Conservation (phyloP, 1,140 invertebrate species). For the Colletes latitarsis region DNA sequence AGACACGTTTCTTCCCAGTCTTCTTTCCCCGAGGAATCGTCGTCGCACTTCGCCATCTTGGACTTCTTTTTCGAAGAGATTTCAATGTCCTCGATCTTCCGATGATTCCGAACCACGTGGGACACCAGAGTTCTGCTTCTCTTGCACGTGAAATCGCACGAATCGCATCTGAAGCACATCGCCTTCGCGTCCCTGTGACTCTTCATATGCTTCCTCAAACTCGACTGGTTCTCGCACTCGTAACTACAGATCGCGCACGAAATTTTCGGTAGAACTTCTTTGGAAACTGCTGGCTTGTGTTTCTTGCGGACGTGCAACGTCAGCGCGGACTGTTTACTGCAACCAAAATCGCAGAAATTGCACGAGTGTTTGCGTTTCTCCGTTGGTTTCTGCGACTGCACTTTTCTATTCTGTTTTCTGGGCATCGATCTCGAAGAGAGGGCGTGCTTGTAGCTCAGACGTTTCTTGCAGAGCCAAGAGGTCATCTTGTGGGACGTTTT, state of each 20-base stretch:
- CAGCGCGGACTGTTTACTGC: constrained; percentile 10
- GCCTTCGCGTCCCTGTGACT: constrained; percentile 7
- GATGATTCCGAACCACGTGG: constrained; percentile 51
- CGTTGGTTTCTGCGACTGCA: background rate
- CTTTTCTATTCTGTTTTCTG: background rate
- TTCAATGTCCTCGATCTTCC: background rate
- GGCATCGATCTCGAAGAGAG: background rate
- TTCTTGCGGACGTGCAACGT: constrained; percentile 37
- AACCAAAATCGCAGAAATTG: constrained; percentile 43
- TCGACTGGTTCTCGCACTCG: background rate
- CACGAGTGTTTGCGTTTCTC: constrained; percentile 38
- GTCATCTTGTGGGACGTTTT: constrained; percentile 52
- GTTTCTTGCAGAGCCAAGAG: constrained; percentile 18
- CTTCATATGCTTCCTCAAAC: constrained; percentile 21
- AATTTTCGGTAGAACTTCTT: background rate
- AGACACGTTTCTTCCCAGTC: background rate
- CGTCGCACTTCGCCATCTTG: background rate
- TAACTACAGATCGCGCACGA: constrained; percentile 15
- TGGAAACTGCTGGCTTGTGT: background rate
- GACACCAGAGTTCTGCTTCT: constrained; percentile 52
- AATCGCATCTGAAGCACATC: constrained; percentile 38
- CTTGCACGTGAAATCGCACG: constrained; percentile 54
- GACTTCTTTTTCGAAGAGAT: background rate
- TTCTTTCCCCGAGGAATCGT: background rate
- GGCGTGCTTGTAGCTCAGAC: background rate